A percentile compares a stretch with the other conserved stretches of the same genome.
phyloP scores from a whole-genome alignment of 2,888 invertebrate genomes.

The Drepanosiphum platanoidis region DNA sequence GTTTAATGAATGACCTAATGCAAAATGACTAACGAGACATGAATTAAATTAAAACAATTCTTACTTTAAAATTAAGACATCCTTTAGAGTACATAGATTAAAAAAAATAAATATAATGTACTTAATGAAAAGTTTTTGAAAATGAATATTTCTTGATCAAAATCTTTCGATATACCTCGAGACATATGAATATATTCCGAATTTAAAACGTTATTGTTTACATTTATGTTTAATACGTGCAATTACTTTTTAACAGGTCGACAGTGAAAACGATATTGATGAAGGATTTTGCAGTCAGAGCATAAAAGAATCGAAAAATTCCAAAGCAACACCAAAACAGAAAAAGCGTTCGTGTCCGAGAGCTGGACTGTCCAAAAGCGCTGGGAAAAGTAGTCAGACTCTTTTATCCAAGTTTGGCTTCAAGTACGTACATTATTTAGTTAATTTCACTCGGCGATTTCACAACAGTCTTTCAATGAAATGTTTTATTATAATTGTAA shows the following conservation, averaged over 20 bases:
- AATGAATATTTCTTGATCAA: background rate
- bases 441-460: background rate
- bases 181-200: background rate
- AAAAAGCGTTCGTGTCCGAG: slow-evolving; percentile 9
- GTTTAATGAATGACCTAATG: too few relatives aligned
- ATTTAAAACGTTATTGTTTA: background rate
- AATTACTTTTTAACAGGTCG: slow-evolving; percentile 6
- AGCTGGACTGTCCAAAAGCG: slow-evolving; percentile 42
- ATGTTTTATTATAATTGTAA: background rate
- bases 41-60: too few relatives aligned
- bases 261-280: slow-evolving; percentile 27
- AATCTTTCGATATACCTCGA: background rate
- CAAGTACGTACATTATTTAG: background rate
- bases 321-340: slow-evolving; percentile 19
- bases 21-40: too few relatives aligned
- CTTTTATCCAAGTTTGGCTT: slow-evolving; percentile 53
- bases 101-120: background rate
- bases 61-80: background rate
- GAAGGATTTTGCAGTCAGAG: slow-evolving; percentile 57
- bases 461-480: background rate
- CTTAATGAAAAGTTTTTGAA: background rate
- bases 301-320: background rate
- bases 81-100: background rate
- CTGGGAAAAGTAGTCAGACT: slow-evolving; percentile 8
- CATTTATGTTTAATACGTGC: background rate